Evolutionary conservation across 2,797 vertebrate genomes (phyloP).

Genomic region (Poeciliopsis presidionis): DNA sequence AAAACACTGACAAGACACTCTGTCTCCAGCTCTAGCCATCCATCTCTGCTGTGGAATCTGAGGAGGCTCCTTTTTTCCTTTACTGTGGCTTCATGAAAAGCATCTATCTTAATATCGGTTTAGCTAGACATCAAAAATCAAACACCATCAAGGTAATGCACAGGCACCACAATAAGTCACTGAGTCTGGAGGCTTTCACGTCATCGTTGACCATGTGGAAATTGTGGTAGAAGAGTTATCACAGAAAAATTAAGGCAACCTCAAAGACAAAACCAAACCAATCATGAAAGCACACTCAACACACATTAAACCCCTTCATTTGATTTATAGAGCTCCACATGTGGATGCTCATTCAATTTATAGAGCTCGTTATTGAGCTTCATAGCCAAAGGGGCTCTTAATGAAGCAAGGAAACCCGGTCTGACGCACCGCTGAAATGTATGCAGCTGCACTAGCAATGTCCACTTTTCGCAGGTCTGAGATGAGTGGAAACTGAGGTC

Average conservation of each 20-base stretch:
- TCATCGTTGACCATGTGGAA: constrained; percentile 45
- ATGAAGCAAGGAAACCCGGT: constrained; percentile 41
- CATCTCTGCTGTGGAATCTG: constrained; percentile 25
- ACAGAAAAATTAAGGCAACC: constrained; percentile 55
- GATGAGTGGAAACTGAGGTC: constrained; percentile 23
- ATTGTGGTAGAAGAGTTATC: constrained; percentile 10
- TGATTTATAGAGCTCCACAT: constrained; percentile 52
- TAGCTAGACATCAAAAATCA: not conserved
- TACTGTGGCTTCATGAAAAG: not conserved
- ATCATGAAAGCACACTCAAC: constrained; percentile 30
- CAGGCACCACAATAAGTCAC: constrained; percentile 36
- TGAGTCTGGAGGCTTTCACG: constrained; percentile 54
- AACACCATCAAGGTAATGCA: not conserved
- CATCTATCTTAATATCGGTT: constrained; percentile 3
- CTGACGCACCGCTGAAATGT: constrained; percentile 15
- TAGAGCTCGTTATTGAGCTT: constrained; percentile 52
- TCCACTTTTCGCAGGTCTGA: constrained; percentile 29
- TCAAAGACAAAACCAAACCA: constrained; percentile 47
- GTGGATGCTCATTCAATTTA: constrained; percentile 45
- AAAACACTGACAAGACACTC: constrained; percentile 45
- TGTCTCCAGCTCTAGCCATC: constrained; percentile 22
- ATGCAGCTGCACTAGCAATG: constrained; percentile 25
- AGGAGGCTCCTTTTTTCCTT: not conserved
- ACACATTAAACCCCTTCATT: constrained; percentile 46
- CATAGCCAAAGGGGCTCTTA: constrained; percentile 51